Percentiles rank a stretch among this genome's conserved stretches.
Conservation (phyloP, 1,140 invertebrate species). For the Drosophila serrata region DNA sequence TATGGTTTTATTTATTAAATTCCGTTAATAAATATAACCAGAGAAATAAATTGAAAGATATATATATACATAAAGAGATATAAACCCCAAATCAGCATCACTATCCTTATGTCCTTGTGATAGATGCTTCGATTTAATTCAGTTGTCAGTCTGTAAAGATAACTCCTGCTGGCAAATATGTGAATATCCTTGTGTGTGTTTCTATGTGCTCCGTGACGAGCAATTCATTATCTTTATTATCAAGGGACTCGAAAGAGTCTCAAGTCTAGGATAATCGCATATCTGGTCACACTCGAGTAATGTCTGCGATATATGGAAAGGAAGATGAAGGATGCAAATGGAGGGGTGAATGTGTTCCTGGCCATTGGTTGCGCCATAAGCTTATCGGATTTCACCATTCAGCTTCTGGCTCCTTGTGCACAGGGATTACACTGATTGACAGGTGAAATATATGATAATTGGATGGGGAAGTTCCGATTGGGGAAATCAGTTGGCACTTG, state of each 20-base stretch:
- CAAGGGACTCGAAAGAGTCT: constrained; percentile 35
- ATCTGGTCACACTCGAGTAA: constrained; percentile 48
- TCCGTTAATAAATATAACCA: too few relatives aligned
- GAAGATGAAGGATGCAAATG: not conserved
- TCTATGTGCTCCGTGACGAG: constrained; percentile 18
- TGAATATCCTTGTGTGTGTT: constrained; percentile 6
- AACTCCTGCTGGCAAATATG: constrained; percentile 5
- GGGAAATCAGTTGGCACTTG: too few relatives aligned
- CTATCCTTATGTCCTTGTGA: not conserved
- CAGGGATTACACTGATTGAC: constrained; percentile 29
- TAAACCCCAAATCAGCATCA: not conserved
- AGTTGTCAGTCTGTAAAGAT: constrained; percentile 15
- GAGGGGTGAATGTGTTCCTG: constrained; percentile 3
- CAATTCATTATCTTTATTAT: constrained; percentile 64
- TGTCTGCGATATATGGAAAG: constrained; percentile 9
- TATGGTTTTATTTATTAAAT: too few relatives aligned
- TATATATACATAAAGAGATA: not conserved
- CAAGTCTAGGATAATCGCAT: constrained; percentile 26
- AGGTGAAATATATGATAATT: constrained; percentile 21
- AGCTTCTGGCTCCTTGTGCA: not conserved
- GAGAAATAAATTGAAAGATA: too few relatives aligned
- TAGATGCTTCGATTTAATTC: constrained; percentile 32
- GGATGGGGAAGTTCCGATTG: not conserved
- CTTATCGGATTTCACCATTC: constrained; percentile 51
- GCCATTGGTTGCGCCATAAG: constrained; percentile 56